Conservation (phyloP, 1,140 invertebrate species). For the Sitobion miscanthi region DNA sequence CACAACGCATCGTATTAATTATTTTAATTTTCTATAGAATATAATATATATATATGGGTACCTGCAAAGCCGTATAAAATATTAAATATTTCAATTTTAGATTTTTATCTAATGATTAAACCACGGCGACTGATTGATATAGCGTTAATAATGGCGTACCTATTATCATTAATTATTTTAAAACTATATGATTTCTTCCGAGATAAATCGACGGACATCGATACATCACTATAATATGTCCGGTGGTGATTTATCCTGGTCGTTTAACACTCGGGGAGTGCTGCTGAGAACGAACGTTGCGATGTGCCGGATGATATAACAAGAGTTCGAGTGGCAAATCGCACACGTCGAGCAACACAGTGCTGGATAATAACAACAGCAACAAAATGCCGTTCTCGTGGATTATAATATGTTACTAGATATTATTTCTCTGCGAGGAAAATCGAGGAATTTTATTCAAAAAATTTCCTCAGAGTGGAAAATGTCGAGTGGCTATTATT, state of each 20-base stretch:
- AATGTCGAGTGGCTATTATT: no score
- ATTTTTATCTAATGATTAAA: slow-evolving; percentile 23
- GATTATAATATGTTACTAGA: no score
- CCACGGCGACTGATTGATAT: background rate
- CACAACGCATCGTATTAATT: background rate
- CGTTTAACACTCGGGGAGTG: background rate
- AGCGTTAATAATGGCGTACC: background rate
- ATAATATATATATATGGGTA: no score
- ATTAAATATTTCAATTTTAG: slow-evolving; percentile 4
- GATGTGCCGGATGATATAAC: background rate
- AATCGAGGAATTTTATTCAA: no score
- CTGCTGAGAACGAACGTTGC: background rate
- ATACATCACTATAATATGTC: background rate
- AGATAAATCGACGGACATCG: background rate
- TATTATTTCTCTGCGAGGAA: no score
- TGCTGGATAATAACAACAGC: background rate
- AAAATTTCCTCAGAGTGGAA: no score
- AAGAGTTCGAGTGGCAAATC: background rate
- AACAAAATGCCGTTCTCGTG: no score
- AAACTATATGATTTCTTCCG: background rate
- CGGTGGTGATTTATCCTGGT: background rate
- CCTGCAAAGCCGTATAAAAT: background rate
- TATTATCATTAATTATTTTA: slow-evolving; percentile 7
- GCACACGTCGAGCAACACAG: background rate
- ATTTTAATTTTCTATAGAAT: background rate